These are phyloP conservation scores for Phenacoccus solenopsis DNA, from an alignment of 1,140 invertebrate genomes.

Conservation along the genomic window DNA sequence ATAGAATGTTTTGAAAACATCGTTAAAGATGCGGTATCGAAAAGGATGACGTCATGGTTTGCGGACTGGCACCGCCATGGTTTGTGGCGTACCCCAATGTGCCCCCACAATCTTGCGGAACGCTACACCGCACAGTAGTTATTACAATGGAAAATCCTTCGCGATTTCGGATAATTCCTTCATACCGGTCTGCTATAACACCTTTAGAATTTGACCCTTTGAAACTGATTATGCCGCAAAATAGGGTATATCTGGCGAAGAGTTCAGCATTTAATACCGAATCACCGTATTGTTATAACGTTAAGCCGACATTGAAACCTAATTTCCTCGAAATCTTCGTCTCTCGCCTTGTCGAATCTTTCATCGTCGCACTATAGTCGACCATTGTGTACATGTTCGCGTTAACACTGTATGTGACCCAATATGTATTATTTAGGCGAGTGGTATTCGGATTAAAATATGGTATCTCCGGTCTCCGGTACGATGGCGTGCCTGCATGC, in stretches of 20 bases:
- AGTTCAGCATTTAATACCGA: not conserved
- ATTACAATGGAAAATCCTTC: slow-evolving; percentile 2
- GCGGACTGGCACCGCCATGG: not conserved
- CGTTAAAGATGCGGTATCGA: not conserved
- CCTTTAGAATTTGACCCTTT: not conserved
- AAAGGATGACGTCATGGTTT: slow-evolving; percentile 1
- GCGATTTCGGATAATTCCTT: not conserved
- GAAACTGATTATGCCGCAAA: not conserved
- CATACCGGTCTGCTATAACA: not conserved
- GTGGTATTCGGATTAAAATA: too few species aligned
- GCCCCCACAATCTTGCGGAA: not conserved
- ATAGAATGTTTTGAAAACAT: not conserved
- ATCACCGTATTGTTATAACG: not conserved
- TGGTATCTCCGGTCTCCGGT: too few species aligned
- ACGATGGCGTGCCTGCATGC: too few species aligned
- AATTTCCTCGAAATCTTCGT: too few species aligned
- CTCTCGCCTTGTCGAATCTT: too few species aligned
- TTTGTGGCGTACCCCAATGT: not conserved
- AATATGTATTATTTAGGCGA: too few species aligned
- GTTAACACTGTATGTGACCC: too few species aligned
- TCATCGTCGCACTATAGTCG: too few species aligned
- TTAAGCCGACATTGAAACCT: not conserved
- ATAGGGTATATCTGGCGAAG: not conserved
- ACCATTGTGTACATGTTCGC: too few species aligned
- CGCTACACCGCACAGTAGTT: not conserved